These are phyloP conservation scores for Ammodytes dubius DNA, from an alignment of 2,113 vertebrate genomes.

Conservation along the genomic window DNA sequence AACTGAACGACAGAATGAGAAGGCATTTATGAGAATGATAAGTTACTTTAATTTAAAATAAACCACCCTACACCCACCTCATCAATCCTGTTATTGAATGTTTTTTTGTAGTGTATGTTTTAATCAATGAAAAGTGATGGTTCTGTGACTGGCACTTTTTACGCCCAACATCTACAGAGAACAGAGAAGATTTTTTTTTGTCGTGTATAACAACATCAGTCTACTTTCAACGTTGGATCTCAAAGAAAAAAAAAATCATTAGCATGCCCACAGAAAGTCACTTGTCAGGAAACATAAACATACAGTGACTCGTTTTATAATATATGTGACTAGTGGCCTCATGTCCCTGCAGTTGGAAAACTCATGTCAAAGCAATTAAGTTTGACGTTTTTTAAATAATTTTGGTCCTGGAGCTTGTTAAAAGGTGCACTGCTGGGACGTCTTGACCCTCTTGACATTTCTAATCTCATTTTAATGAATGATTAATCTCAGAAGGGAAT, in stretches of 20 bases:
- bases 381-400: neutral
- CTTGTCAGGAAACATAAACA: conserved; percentile 1
- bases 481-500: conserved; percentile 28
- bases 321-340: neutral
- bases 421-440: conserved; percentile 19
- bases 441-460: conserved; percentile 37
- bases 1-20: neutral
- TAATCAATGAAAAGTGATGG: conserved; percentile 29
- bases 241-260: neutral
- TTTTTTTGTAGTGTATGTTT: neutral
- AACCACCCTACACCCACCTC: neutral
- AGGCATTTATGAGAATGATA: neutral
- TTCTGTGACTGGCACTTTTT: conserved; percentile 7
- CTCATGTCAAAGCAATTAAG: neutral
- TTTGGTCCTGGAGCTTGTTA: conserved; percentile 31
- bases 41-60: neutral
- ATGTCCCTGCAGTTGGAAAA: neutral
- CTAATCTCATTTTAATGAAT: conserved; percentile 34
- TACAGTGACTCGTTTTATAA: neutral
- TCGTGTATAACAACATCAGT: neutral
- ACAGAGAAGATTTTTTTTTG: neutral
- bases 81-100: neutral
- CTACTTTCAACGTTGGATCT: neutral
- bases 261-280: neutral
- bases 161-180: too few relatives aligned